Base-by-base conservation (phyloP, 2,888 invertebrate species). In the Caenorhabditis sp. region DNA sequence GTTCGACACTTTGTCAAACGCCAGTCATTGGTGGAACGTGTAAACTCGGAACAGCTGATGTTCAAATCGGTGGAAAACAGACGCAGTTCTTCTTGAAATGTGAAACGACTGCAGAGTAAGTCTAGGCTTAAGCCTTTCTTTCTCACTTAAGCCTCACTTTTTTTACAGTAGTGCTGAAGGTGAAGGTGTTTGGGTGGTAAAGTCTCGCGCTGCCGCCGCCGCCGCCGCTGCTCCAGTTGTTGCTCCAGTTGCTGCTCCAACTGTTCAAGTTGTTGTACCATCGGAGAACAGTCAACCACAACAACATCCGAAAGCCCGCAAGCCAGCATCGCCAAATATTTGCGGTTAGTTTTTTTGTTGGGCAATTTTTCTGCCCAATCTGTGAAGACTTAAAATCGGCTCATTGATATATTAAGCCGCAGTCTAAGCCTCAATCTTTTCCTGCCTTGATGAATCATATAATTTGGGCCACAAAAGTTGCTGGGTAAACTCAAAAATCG, bases 11-110 rank as follows among this genome's bases (percentile, higher is more conserved):
- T 53, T 64, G 59, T 14, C 80, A 82, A 58, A 86, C 86, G 36
- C 86, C 86, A 8, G 86, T 86, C 19, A 86, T 86, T 63, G 86
- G 86, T n/a, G 86, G 86, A 55, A 68, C 79, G n/a, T 86, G 86
- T 71, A 83, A 83, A 65, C 75, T 84, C 21, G 84, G 84, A 19
- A 81, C 84, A 19, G 79, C 82, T 21, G 86, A 86, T 75, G 86
- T 86, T 6, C 83, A 86, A 58, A 86, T 86, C 63, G 86, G 86
- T 50, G 86, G 86, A 58, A 86, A 86, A 65, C 84, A 87, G 71
- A 86, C 86, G 26, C 86, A 86, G 69, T 86, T 86, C 66, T 86
- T 83, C 80, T 72, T 86, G 54, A 84, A 84, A 58, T 86, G 86
- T 69, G 86, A 86, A 67, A 71, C 82, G 10, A 79, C 79, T 50